These are phyloP conservation scores for Halcyon senegalensis DNA, from an alignment of 2,113 vertebrate genomes.

Conservation along the genomic window DNA sequence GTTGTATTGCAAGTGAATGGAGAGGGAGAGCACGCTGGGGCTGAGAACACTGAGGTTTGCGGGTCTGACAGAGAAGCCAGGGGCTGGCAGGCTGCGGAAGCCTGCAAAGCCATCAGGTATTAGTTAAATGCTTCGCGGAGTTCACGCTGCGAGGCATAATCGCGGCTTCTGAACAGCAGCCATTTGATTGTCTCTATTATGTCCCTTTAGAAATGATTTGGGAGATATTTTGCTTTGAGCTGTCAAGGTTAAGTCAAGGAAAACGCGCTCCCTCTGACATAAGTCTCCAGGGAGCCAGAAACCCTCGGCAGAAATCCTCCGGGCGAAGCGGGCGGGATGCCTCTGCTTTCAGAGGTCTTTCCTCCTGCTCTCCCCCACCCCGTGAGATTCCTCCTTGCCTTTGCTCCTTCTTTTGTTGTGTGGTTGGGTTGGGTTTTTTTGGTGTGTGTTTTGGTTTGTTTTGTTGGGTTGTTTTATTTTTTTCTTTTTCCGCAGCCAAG, in stretches of 20 bases:
- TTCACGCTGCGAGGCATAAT: constrained; percentile 65
- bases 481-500: not conserved
- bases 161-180: constrained; percentile 47
- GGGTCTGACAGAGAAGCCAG: constrained; percentile 27
- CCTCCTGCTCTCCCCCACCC: not conserved
- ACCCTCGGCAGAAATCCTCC: not conserved
- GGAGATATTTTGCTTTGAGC: constrained; percentile 24
- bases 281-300: not conserved
- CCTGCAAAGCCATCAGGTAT: constrained; percentile 60
- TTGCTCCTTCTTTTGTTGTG: not conserved
- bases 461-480: not conserved
- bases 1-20: constrained; percentile 67
- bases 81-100: not conserved
- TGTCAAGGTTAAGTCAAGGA: constrained; percentile 60
- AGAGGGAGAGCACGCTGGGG: constrained; percentile 53
- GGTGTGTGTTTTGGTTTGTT: not conserved
- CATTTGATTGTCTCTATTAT: constrained; percentile 63
- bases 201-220: constrained; percentile 38
- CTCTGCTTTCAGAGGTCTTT: not conserved
- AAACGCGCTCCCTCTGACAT: not conserved
- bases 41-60: constrained; percentile 41
- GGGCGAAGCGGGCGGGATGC: not conserved
- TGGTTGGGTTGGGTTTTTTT: not conserved
- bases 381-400: not conserved
- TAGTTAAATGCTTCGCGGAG: constrained; percentile 53